These are phyloP conservation scores for Vulpes lagopus DNA, from an alignment of 2,113 vertebrate genomes.

Conservation along the genomic window DNA sequence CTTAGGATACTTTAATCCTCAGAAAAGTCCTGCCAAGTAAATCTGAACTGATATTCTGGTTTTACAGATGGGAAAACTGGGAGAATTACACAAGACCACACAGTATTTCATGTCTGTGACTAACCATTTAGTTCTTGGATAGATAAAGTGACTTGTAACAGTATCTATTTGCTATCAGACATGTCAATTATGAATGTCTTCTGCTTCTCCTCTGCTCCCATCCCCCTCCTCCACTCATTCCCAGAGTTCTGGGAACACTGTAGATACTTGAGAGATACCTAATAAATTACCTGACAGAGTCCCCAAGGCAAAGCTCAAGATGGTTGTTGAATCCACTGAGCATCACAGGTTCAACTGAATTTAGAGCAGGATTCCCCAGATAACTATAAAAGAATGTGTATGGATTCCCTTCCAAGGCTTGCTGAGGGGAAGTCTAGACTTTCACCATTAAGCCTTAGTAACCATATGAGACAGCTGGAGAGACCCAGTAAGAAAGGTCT, in stretches of 20 bases:
- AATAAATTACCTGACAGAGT: background rate
- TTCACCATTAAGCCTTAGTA: background rate
- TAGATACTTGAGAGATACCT: background rate
- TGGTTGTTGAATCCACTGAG: background rate
- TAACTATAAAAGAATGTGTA: background rate
- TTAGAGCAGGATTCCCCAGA: background rate
- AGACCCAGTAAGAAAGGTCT: background rate
- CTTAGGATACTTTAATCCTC: slow-evolving; percentile 34
- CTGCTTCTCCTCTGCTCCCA: background rate
- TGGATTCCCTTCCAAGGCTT: background rate
- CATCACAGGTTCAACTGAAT: background rate
- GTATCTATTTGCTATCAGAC: background rate
- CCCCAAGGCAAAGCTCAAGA: background rate
- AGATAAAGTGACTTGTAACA: background rate
- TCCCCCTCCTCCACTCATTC: background rate
- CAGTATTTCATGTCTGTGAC: background rate
- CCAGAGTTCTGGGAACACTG: background rate
- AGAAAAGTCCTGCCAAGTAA: background rate
- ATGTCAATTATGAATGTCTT: background rate
- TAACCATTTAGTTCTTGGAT: background rate
- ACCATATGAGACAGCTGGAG: background rate
- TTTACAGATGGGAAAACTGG: background rate
- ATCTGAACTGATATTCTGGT: background rate
- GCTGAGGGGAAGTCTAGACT: background rate
- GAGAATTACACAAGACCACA: background rate